Evolutionary conservation across 2,888 invertebrate genomes (phyloP).

Genomic region (Metallyticus violacea): DNA sequence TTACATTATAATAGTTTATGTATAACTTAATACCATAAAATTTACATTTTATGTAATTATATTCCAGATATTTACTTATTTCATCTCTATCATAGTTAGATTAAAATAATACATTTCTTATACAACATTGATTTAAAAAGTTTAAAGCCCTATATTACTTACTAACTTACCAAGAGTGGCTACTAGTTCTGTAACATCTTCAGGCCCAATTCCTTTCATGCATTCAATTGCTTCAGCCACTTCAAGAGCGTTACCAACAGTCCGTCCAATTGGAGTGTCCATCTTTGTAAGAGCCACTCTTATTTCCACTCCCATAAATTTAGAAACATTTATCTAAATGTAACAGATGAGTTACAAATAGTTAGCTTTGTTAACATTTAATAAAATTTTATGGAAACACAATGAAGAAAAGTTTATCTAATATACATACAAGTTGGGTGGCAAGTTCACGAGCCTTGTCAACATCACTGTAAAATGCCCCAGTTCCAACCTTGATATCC

Average conservation of each 20-base stretch:
- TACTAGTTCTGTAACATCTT: slow-evolving; percentile 49
- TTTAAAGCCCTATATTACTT: no score
- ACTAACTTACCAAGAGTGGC: slow-evolving; percentile 43
- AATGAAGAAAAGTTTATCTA: slow-evolving; percentile 38
- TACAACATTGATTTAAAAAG: no score
- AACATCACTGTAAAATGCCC: slow-evolving; percentile 44
- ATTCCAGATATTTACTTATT: no score
- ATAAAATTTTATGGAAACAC: not conserved
- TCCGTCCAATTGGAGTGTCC: slow-evolving; percentile 50
- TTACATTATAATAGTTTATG: no score
- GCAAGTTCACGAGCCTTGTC: slow-evolving; percentile 48
- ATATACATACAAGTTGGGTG: slow-evolving; percentile 40
- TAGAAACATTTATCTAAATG: slow-evolving; percentile 44
- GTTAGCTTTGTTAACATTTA: not conserved
- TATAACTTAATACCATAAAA: no score
- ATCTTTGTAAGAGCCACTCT: slow-evolving; percentile 50
- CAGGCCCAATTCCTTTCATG: slow-evolving; percentile 47
- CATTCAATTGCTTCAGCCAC: slow-evolving; percentile 50
- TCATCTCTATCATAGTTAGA: no score
- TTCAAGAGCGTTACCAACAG: slow-evolving; percentile 53
- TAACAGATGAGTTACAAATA: not conserved
- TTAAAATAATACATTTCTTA: no score
- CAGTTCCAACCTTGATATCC: slow-evolving; percentile 53
- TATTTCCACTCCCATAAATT: slow-evolving; percentile 46
- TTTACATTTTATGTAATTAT: no score